A percentile compares a stretch with the other conserved stretches of the same genome.
These are phyloP conservation scores for Leucopsar rothschildi DNA, from an alignment of 2,113 vertebrate genomes.

Conservation along the genomic window DNA sequence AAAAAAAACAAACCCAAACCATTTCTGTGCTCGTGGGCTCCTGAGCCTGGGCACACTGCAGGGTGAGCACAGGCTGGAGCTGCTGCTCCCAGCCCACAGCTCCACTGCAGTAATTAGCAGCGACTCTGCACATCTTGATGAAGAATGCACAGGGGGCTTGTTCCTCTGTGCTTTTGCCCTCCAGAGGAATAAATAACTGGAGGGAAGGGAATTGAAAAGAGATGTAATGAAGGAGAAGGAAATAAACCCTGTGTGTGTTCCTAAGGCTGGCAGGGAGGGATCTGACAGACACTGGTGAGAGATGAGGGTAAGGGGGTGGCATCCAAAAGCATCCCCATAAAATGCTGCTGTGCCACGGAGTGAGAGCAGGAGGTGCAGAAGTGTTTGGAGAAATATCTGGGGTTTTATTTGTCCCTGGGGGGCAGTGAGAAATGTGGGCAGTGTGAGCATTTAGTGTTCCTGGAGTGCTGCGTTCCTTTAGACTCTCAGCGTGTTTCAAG, in stretches of 20 bases:
- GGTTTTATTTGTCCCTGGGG: not conserved
- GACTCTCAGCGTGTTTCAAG: not conserved
- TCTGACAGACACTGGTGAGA: not conserved
- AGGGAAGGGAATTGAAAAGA: not conserved
- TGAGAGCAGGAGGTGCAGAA: not conserved
- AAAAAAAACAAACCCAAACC: not conserved
- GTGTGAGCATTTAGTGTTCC: too few species aligned
- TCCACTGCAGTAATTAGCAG: conserved; percentile 18
- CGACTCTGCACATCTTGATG: not conserved
- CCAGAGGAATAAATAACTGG: not conserved
- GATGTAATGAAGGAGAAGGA: not conserved
- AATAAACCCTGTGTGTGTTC: not conserved
- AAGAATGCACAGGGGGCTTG: not conserved
- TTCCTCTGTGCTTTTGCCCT: not conserved
- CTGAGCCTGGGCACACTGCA: not conserved
- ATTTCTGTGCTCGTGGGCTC: not conserved
- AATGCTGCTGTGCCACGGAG: not conserved
- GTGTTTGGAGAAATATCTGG: accelerated
- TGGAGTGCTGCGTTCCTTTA: accelerated
- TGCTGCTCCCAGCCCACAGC: not conserved
- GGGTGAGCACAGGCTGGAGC: not conserved
- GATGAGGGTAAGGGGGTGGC: not conserved
- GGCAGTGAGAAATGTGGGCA: not conserved
- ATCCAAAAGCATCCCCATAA: not conserved
- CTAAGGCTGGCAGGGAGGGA: not conserved